phyloP scores from a whole-genome alignment of 2,888 invertebrate genomes.

The Baronia brevicornis region DNA sequence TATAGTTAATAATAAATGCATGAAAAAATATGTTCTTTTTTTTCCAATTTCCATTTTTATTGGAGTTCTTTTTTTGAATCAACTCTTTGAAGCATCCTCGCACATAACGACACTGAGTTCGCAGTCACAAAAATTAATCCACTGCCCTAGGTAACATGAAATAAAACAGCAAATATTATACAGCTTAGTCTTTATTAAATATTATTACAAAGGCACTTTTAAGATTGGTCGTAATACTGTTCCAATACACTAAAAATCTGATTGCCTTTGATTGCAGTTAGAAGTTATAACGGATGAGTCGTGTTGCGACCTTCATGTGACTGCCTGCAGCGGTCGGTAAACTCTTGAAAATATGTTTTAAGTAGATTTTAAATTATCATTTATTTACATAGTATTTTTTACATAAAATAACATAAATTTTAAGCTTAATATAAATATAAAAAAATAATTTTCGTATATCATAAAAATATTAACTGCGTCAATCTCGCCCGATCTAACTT shows the following conservation, averaged over 20 bases:
- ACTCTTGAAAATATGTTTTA: not conserved
- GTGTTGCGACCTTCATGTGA: not conserved
- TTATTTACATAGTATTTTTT: too few relatives aligned
- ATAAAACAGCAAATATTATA: slow-evolving; percentile 20
- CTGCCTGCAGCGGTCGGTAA: slow-evolving; percentile 9
- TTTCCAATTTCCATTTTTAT: too few relatives aligned
- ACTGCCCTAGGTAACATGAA: slow-evolving; percentile 4
- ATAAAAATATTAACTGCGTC: too few relatives aligned
- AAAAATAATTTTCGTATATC: too few relatives aligned
- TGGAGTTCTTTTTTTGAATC: too few relatives aligned
- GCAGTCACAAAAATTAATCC: slow-evolving; percentile 15
- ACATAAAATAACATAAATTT: too few relatives aligned
- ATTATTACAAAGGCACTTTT: slow-evolving; percentile 64
- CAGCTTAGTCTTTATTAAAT: slow-evolving; percentile 52
- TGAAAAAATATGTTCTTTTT: too few relatives aligned
- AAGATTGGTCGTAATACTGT: slow-evolving; percentile 50
- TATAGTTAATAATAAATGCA: too few relatives aligned
- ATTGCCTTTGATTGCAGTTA: slow-evolving; percentile 11
- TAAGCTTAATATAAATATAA: too few relatives aligned
- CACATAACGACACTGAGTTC: not conserved
- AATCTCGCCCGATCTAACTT: slow-evolving; percentile 3
- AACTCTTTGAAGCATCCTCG: slow-evolving; percentile 19
- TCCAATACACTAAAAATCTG: slow-evolving; percentile 22
- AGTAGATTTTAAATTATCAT: not conserved
- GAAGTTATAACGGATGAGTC: slow-evolving; percentile 4